phyloP scores from a whole-genome alignment of 2,888 invertebrate genomes.

The Embidobia sp. region DNA sequence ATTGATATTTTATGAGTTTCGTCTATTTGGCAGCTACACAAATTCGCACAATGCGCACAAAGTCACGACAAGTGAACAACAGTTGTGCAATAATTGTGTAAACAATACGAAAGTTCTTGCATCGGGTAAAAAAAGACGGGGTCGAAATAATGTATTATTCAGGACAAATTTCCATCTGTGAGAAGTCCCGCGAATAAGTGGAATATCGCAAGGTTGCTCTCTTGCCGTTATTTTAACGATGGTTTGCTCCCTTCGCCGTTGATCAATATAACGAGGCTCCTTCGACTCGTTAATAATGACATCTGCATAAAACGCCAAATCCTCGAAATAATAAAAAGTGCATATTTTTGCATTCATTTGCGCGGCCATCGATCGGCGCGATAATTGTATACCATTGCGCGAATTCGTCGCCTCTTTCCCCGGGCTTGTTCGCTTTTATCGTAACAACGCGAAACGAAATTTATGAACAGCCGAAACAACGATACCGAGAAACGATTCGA shows the following conservation, averaged over 20 bases:
- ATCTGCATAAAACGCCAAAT: slow-evolving; percentile 54
- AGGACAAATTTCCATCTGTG: slow-evolving; percentile 67
- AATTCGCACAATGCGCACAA: too few relatives aligned
- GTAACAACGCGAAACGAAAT: not conserved
- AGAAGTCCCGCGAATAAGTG: slow-evolving; percentile 70
- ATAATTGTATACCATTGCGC: not conserved
- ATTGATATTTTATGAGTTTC: too few relatives aligned
- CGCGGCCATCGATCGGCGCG: slow-evolving; percentile 5
- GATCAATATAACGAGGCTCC: slow-evolving; percentile 73
- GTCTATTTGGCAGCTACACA: too few relatives aligned
- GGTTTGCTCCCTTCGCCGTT: slow-evolving; percentile 66
- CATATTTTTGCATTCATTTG: slow-evolving; percentile 51
- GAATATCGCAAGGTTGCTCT: slow-evolving; percentile 79
- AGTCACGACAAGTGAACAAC: too few relatives aligned
- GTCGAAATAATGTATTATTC: slow-evolving; percentile 70
- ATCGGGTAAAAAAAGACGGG: slow-evolving; percentile 64
- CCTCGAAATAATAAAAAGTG: slow-evolving; percentile 46
- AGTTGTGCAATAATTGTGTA: slow-evolving; percentile 30
- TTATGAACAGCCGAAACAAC: slow-evolving; percentile 8
- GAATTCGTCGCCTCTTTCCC: not conserved
- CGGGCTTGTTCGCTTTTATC: too few relatives aligned
- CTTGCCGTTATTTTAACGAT: slow-evolving; percentile 72
- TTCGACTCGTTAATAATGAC: slow-evolving; percentile 61
- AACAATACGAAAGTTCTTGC: slow-evolving; percentile 22
- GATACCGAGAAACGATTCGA: slow-evolving; percentile 24